phyloP scores from a whole-genome alignment of 64 coral and sea anemone species.

The Stylophora pistillata region DNA sequence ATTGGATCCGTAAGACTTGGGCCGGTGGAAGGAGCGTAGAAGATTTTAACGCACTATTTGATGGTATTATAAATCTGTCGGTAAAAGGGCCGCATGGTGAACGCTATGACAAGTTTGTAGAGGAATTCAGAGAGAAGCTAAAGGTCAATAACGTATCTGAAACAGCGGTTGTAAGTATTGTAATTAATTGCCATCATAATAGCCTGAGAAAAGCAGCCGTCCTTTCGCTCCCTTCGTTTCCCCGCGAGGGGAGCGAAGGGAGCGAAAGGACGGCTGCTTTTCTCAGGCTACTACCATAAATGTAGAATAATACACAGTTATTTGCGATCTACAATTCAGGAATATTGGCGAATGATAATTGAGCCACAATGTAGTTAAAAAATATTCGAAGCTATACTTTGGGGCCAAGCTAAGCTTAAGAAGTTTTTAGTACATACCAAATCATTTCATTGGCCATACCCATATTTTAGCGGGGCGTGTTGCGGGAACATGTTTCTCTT shows the following conservation, averaged over 20 bases:
- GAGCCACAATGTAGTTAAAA: no score
- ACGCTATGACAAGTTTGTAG: conserved; percentile 26
- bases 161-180: conserved; percentile 43
- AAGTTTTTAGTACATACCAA: no score
- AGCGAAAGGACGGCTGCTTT: no score
- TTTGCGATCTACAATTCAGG: background rate
- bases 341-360: background rate
- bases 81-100: conserved; percentile 46
- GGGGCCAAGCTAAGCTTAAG: no score
- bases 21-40: conserved; percentile 34
- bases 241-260: no score
- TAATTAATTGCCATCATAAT: background rate
- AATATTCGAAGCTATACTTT: no score
- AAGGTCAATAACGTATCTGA: conserved; percentile 45
- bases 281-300: no score
- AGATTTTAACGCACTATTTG: conserved; percentile 69
- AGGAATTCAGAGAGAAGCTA: background rate
- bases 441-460: no score
- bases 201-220: background rate
- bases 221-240: no score
- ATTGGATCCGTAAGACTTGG: conserved; percentile 62
- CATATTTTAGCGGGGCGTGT: no score
- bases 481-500: no score
- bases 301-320: background rate
- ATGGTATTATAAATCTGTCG: conserved; percentile 77